These are phyloP conservation scores for Pantherophis alleghaniensis DNA, from an alignment of 2,797 vertebrate genomes.

Conservation along the genomic window DNA sequence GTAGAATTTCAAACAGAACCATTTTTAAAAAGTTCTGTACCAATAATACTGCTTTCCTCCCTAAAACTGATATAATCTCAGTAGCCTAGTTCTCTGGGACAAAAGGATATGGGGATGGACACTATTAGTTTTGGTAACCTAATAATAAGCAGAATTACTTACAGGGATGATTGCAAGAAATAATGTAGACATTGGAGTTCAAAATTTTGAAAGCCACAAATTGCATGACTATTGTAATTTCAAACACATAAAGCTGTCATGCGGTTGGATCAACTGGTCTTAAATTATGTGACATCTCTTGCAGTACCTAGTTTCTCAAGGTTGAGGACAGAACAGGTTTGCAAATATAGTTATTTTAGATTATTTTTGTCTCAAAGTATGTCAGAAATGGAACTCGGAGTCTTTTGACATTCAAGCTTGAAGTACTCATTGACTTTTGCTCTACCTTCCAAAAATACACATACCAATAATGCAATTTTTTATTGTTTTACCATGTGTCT, in stretches of 20 bases:
- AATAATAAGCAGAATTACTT: neutral
- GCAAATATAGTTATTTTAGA: neutral
- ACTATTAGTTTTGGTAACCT: neutral
- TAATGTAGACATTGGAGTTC: neutral
- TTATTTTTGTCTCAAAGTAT: neutral
- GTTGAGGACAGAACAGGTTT: neutral
- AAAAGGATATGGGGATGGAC: neutral
- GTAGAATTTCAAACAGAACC: neutral
- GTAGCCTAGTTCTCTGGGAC: neutral
- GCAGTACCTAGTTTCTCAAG: neutral
- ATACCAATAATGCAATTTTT: neutral
- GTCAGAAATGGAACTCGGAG: neutral
- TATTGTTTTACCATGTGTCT: neutral
- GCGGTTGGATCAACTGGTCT: neutral
- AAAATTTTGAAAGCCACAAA: neutral
- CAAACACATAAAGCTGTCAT: neutral
- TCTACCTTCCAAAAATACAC: neutral
- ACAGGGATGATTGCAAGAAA: neutral
- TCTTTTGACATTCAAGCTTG: neutral
- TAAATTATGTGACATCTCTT: neutral
- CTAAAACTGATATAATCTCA: neutral
- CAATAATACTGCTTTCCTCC: neutral
- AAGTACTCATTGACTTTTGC: neutral
- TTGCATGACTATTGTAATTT: neutral
- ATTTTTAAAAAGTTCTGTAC: neutral